phyloP scores from a whole-genome alignment of 1,140 invertebrate species.

The Augochlora pura region DNA sequence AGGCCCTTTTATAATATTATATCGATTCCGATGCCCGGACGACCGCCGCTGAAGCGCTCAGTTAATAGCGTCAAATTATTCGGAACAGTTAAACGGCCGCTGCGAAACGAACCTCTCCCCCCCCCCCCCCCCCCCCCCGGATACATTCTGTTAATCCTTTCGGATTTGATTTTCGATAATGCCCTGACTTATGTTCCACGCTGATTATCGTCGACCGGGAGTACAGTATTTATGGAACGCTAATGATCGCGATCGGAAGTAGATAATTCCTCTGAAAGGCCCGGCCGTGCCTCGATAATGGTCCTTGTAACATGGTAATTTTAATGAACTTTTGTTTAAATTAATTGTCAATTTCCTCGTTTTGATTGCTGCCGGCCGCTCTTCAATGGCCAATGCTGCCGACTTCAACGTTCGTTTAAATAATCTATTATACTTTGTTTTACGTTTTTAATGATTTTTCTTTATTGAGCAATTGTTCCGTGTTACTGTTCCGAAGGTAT shows the following conservation, averaged over 20 bases:
- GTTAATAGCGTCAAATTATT: constrained; percentile 54
- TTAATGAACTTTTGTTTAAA: too few species aligned
- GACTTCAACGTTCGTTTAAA: too few species aligned
- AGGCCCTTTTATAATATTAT: constrained; percentile 39
- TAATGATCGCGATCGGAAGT: neutral
- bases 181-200: constrained; percentile 31
- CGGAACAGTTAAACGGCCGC: constrained; percentile 41
- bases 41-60: constrained; percentile 28
- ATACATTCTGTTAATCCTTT: constrained; percentile 48
- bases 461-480: too few species aligned
- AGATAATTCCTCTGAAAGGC: constrained; percentile 15
- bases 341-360: too few species aligned
- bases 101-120: constrained; percentile 25
- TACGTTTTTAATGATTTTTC: too few species aligned
- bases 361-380: too few species aligned
- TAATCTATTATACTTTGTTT: too few species aligned
- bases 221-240: constrained; percentile 10
- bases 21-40: neutral
- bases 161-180: constrained; percentile 45
- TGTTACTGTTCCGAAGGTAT: too few species aligned
- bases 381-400: too few species aligned
- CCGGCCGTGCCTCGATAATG: neutral
- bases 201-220: neutral
- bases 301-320: neutral
- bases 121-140: too few species aligned